Conservation (phyloP, 2,113 vertebrate species). For the Coptodon bakossiorum region DNA sequence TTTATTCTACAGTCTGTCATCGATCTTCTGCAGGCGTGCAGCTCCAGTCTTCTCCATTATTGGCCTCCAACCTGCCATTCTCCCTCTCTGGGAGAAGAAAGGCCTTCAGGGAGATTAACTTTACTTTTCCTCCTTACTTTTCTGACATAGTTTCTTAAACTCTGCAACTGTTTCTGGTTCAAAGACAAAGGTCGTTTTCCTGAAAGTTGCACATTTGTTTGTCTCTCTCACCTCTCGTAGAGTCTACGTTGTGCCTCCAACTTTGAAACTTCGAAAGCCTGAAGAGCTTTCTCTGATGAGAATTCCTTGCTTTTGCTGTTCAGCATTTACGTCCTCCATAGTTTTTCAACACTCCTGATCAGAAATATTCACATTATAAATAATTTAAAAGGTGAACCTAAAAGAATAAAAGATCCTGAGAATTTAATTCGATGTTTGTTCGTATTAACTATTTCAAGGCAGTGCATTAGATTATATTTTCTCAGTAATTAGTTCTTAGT, state of each 20-base stretch:
- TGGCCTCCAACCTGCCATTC: not conserved
- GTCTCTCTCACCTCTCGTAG: not conserved
- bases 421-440: rapidly evolving
- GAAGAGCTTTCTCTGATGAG: rapidly evolving
- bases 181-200: not conserved
- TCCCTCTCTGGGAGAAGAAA: not conserved
- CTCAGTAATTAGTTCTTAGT: not conserved
- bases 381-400: not conserved
- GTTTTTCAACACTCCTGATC: not conserved
- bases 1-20: not conserved
- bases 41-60: not conserved
- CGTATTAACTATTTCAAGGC: not conserved
- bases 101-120: not conserved
- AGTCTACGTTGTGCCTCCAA: not conserved
- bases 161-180: not conserved
- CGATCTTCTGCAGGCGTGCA: not conserved
- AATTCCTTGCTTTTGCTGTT: not conserved
- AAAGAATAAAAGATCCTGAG: not conserved
- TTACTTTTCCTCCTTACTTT: not conserved
- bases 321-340: not conserved
- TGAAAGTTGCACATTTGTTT: not conserved
- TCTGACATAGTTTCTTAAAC: not conserved
- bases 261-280: not conserved
- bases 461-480: not conserved
- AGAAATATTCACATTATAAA: not conserved